Evolutionary conservation across 2,113 vertebrate genomes (phyloP), one percentile per base, ranked within the genome.

Genomic region (Myiagra hebetior): DNA sequence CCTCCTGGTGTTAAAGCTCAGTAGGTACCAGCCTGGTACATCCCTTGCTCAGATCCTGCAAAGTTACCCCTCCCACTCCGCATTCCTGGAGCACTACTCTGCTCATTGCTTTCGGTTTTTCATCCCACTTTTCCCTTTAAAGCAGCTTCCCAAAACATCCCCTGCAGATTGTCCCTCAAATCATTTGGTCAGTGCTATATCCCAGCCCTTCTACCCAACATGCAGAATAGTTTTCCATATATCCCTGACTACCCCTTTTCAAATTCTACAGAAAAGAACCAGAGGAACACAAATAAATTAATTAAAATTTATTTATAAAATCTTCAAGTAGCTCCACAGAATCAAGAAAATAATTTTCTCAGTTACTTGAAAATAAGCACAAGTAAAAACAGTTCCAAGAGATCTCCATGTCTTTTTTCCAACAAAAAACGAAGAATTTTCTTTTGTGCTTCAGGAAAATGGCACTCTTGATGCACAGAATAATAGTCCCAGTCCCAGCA

Each of bases 291-390:
- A 69, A 83, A 76, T 83, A 53, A 85, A 69, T 89, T 35, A 44
- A 91, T 87, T 72, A 57, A 56, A 75, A 96, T 93, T 89, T 56
- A 94, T 95, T 97, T 89, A 70, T 86, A 91, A 96, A 92, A 64
- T 27, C 18, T 88, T 60, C 23, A 30, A 49, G 55, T 67, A 80
- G 47, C 21, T 47, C 86, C 52, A 46, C 28, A 78, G 78, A 83
- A 70, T 87, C 15, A 78, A 19, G 33, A 86, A 56, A 83, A 78
- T 3, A 7, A 1, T 75, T 52, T 81, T 83, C 33, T 86, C 17
- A 22, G 4, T 84, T 63, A 37, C 9, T 42, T 42, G n/a, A 72
- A 63, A 91, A 68, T 33, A 77, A 75, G 52, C 50, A 42, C 44
- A 37, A 52, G 69, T 52, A 41, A 60, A 47, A 80, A 49, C 2